Base-by-base conservation (phyloP, 2,888 invertebrate species). In the Philaethria dido region DNA sequence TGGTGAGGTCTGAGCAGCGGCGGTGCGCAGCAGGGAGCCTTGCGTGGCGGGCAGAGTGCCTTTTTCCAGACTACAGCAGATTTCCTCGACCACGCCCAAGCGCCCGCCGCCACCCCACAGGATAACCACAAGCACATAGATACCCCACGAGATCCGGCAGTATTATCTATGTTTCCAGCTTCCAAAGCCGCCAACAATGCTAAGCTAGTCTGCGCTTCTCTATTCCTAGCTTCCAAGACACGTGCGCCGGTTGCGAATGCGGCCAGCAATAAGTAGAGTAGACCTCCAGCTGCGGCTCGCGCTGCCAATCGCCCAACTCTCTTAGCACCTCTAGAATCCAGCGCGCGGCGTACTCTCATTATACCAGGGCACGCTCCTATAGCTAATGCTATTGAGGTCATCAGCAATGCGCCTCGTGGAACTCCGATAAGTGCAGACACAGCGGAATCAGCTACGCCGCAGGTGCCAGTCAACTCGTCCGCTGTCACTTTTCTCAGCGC, bases 391-490 rank as follows among this genome's bases (percentile, higher is more conserved):
- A 94, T 93, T 9, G 97, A 96, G 14, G 96, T 85, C 11, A 95
- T 87, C 16, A 97, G 89, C 73, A 96, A 89, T 5, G 95, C 89
- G 71, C 94, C 87, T 87, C 94, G 79, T 80, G 97, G 87, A 77
- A 95, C 81, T 77, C 93, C 92, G 81, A 95, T 90, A 82, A 95
- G 92, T 74, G 95, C 93, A 5, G 95, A 90, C 0, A 94, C 94
- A 71, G 94, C 86, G 78, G 93, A 83, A 75, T 93, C 89, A 62
- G 93, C 90, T 13, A 97, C 95, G n/a, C 95, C 96, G 79, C 98
- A 98, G 64, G 97, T 94, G 1, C 97, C 97, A 0, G 96, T 97
- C 71, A 97, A 85, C 81, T 97, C 97, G 76, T 96, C 95, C 1
- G 95, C 96, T 18, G 96, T 95, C 5, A 98, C 96, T 74, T 95